Conservation (phyloP, 64 coral and sea anemone species). For the Stichodactyla helianthus region DNA sequence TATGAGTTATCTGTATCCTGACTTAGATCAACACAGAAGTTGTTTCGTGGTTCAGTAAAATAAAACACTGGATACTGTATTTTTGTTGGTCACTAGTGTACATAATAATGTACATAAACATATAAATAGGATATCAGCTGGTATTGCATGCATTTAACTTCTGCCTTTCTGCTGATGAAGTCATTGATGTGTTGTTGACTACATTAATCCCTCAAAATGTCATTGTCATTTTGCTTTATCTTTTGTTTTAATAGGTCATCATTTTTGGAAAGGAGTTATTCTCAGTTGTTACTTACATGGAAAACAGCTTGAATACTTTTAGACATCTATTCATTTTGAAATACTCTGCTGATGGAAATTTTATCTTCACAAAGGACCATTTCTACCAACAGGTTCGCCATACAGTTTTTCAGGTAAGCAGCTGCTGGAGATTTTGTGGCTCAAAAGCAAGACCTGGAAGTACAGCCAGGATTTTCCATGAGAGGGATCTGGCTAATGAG, state of each 20-base stretch:
- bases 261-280: conserved; percentile 81
- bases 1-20: too few relatives aligned
- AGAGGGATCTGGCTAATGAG: too few relatives aligned
- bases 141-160: too few relatives aligned
- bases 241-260: conserved; percentile 43
- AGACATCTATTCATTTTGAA: conserved; percentile 58
- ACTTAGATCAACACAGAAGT: too few relatives aligned
- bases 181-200: too few relatives aligned
- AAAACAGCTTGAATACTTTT: conserved; percentile 56
- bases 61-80: too few relatives aligned
- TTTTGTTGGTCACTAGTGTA: too few relatives aligned
- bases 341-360: conserved; percentile 19
- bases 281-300: conserved; percentile 59
- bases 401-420: conserved; percentile 61
- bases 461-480: background rate
- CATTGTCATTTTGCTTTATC: background rate
- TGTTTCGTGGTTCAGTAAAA: too few relatives aligned
- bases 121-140: too few relatives aligned
- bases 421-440: background rate
- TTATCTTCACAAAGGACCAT: conserved; percentile 67
- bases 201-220: background rate
- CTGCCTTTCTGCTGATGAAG: too few relatives aligned
- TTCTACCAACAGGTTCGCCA: conserved; percentile 72
- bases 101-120: too few relatives aligned
- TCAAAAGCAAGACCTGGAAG: too few relatives aligned